Base-by-base conservation (phyloP, 1,140 invertebrate species). In the Drosophila pectinifera region DNA sequence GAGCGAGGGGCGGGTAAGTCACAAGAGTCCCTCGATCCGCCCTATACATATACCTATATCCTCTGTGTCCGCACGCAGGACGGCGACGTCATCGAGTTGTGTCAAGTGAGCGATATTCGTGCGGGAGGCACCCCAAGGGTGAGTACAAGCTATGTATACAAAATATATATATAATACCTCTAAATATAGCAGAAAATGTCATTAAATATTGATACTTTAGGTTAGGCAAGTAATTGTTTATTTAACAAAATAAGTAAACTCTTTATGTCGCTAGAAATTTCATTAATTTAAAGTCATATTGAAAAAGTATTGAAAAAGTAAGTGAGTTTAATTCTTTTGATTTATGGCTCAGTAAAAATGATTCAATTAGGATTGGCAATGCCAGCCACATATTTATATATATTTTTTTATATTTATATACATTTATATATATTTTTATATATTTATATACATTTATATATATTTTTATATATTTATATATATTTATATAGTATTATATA, bases 101-200 rank as follows among this genome's bases (percentile, higher is more conserved):
- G 98, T 92, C 98, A 99, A 96, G 98, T 99, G 59, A 99, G 97
- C 94, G 98, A 99, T 93, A 97, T 99, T 86, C 94, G 98, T 90
- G 96, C 96, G 38, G 97, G 97, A 51, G 96, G 97, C 20, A 92
- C 96, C 67, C 97, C 97, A 42, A 98, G 96, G 95, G 96, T 97
- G 93, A 94, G 90, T 67, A 28, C 3, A 45, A 11, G 5, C n/a
- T 8, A 7, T 14, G 11, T 11, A 24, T 18, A 18, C 28, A 14
- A 11, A 5, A 10, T 43, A 8, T 48, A 13, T 48, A 28, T 13
- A 48, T 24, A 24, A 11, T 14, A 22, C 6, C 3, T 16, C 0
- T 16, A 39, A 38, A 7, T 13, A 55, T 55, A 11, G 10, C 7
- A 14, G 3, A 2, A 41, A 26, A 26, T 14, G n/a, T n/a, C n/a